Conservation (phyloP, 1,140 invertebrate species). For the Coenobita brevimanus region DNA sequence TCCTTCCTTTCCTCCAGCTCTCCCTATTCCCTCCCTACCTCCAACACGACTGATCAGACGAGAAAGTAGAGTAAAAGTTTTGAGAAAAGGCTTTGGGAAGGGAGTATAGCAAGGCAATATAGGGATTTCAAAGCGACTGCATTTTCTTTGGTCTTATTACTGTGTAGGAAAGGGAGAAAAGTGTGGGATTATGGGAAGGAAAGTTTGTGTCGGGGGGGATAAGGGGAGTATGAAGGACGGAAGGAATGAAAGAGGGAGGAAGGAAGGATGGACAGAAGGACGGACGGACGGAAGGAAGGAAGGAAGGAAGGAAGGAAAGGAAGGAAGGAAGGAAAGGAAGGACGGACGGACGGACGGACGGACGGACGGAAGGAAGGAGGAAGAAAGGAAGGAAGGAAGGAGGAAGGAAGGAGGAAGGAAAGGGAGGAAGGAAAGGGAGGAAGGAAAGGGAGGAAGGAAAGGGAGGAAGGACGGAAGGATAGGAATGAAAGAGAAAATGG, state of each 20-base stretch:
- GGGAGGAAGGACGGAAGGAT: not conserved
- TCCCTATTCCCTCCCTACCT: no score
- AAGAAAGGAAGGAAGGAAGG: not conserved
- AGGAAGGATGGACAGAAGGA: no score
- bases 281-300: not conserved
- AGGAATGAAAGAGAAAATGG: not conserved
- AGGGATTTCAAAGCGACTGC: no score
- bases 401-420: not conserved
- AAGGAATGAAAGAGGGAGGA: not conserved
- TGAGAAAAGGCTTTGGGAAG: no score
- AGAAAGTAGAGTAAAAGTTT: no score
- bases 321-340: not conserved
- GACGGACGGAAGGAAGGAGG: not conserved
- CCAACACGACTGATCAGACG: no score
- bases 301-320: not conserved
- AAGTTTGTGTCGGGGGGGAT: not conserved
- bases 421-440: not conserved
- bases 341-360: not conserved
- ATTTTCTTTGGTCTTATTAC: not conserved
- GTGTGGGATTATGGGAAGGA: not conserved
- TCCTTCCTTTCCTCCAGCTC: no score
- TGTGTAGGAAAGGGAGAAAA: not conserved
- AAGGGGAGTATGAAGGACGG: not conserved
- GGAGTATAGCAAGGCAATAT: no score
- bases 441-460: not conserved